phyloP scores from a whole-genome alignment of 1,140 invertebrate species.

The Delia radicum region DNA sequence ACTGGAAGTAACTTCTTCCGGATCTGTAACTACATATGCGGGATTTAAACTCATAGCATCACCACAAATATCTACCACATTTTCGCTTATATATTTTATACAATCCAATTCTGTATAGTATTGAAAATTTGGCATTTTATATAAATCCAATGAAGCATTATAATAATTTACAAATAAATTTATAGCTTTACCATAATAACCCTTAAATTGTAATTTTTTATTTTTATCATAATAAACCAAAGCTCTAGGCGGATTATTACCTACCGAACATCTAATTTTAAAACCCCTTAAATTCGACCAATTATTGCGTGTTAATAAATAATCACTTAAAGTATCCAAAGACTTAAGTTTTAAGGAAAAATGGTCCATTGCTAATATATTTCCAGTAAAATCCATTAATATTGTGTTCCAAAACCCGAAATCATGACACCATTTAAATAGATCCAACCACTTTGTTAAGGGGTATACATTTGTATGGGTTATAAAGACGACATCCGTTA shows the following conservation, averaged over 20 bases:
- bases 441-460: not conserved
- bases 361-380: not conserved
- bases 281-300: not conserved
- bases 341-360: not conserved
- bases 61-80: not conserved
- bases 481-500: not conserved
- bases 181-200: not conserved
- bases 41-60: not conserved
- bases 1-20: not conserved
- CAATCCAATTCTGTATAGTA: not conserved
- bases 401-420: not conserved
- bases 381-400: not conserved
- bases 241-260: not conserved
- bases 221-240: not conserved
- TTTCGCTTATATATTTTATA: not conserved
- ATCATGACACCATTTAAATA: not conserved
- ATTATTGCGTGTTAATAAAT: not conserved
- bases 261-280: not conserved
- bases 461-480: not conserved
- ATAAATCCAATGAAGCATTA: not conserved
- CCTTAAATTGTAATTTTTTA: not conserved
- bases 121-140: not conserved
- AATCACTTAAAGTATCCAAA: not conserved
- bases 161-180: not conserved
- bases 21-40: not conserved